These are phyloP conservation scores for Trichoplusia ni DNA, from an alignment of 1,140 invertebrate species.

Conservation along the genomic window DNA sequence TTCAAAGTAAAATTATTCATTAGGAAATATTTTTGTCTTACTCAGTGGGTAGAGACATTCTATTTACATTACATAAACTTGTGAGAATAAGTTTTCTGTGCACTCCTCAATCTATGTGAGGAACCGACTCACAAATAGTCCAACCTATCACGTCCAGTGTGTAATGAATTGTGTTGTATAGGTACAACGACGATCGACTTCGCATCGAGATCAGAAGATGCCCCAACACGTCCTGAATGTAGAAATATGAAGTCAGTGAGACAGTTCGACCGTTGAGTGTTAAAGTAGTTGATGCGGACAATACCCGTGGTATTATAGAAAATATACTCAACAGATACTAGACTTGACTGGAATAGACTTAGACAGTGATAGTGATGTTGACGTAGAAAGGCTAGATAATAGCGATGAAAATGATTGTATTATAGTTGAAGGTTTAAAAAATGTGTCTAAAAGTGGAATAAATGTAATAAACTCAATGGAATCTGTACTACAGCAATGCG, in stretches of 20 bases:
- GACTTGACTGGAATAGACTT: neutral
- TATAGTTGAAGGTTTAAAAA: conserved; percentile 2
- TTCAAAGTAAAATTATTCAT: neutral
- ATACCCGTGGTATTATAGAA: conserved; percentile 44
- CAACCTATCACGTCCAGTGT: no score
- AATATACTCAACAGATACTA: conserved; percentile 14
- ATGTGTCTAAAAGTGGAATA: neutral
- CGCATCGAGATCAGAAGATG: no score
- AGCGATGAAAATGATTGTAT: conserved; percentile 9
- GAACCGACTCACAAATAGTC: no score
- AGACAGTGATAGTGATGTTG: conserved; percentile 2
- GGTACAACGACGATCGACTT: no score
- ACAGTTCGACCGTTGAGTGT: conserved; percentile 36
- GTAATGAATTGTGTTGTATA: no score
- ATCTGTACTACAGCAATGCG: neutral
- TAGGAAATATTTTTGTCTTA: no score
- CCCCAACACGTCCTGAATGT: no score
- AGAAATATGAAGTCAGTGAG: neutral
- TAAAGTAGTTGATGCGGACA: conserved; percentile 49
- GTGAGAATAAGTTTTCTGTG: no score
- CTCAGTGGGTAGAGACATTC: no score
- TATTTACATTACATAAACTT: no score
- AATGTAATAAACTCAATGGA: neutral
- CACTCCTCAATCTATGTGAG: no score
- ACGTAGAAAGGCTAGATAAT: neutral